phyloP scores from a whole-genome alignment of 2,797 vertebrate species.

The Bradypodion ventrale region DNA sequence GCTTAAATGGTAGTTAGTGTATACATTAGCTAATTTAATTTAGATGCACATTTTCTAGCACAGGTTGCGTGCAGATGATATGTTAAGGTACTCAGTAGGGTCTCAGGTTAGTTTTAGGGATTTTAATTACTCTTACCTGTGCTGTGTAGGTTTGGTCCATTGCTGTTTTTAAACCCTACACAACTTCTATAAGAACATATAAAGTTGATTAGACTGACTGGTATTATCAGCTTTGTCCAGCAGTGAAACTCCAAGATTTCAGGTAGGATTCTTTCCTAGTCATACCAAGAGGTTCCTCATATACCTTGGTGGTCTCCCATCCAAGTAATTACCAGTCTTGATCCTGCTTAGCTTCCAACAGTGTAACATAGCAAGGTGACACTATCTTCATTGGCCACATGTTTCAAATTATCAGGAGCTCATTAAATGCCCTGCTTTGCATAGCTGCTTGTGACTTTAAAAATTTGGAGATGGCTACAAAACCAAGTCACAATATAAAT shows the following conservation, averaged over 20 bases:
- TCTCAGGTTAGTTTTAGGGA: not conserved
- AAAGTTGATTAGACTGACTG: too few species aligned
- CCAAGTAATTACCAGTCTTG: too few species aligned
- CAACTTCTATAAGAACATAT: not conserved
- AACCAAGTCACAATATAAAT: too few species aligned
- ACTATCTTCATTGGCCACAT: too few species aligned
- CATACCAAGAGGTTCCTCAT: too few species aligned
- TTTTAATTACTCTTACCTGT: not conserved
- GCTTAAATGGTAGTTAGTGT: conserved; percentile 36
- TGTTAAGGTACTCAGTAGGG: not conserved
- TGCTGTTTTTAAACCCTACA: not conserved
- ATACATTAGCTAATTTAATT: conserved; percentile 48
- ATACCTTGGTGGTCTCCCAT: too few species aligned
- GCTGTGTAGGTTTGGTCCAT: not conserved
- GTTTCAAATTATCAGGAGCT: not conserved
- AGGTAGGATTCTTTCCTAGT: too few species aligned
- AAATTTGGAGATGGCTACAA: too few species aligned
- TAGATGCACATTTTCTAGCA: conserved; percentile 42
- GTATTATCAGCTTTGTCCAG: too few species aligned
- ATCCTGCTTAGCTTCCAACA: too few species aligned
- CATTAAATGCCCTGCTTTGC: not conserved
- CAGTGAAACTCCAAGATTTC: too few species aligned
- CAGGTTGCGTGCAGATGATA: conserved; percentile 7
- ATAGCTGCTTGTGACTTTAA: not conserved
- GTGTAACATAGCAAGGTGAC: not conserved